Base-by-base conservation (phyloP, 2,113 vertebrate species). In the Engraulis encrasicolus region DNA sequence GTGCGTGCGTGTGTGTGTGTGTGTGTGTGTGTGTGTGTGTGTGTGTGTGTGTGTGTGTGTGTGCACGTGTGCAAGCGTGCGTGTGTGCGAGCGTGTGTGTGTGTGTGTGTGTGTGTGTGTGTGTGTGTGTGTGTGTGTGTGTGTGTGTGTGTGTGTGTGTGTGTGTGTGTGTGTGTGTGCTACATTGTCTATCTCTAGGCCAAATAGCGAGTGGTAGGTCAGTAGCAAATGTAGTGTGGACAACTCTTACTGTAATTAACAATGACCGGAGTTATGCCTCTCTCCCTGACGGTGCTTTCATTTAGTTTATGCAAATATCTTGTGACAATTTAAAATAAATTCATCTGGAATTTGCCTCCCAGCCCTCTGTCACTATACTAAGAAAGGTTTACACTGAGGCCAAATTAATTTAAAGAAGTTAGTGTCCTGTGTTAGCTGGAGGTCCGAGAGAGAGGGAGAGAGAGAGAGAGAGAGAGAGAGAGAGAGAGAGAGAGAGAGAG, bases 301-400 rank as follows among this genome's bases (percentile, higher is more conserved):
- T 93, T 91, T 91, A 89, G 87, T 71, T 79, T 83, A 93, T 91
- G 91, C 90, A 93, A 94, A 94, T 91, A 85, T 81, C 81, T 81
- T 61, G 86, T 90, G 48, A 36, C 82, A 40, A 81, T 52, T 84
- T 85, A 83, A 89, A 45, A 87, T 91, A 84, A 80, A 91, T 86
- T 87, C 37, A 83, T 82, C 1, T 0, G 71, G 84, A 78, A 83
- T 85, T 82, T 84, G 81, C 52, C 89, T 54, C 58, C 78, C 34
- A 58, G 54, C 78, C 71, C 40, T 49, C 61, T 71, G 27, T 71
- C 31, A n/a, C 7, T 23, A 38, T 9, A 23, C 54, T 61, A 27
- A 71, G 81, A 18, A 45, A 20, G 87, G 79, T 80, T 78, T 79
- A 88, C 88, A 71, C 87, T 82, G 86, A 71, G 87, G 78, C 87